Evolutionary conservation across 2,113 vertebrate genomes (phyloP).

Genomic region (Ictidomys tridecemlineatus): DNA sequence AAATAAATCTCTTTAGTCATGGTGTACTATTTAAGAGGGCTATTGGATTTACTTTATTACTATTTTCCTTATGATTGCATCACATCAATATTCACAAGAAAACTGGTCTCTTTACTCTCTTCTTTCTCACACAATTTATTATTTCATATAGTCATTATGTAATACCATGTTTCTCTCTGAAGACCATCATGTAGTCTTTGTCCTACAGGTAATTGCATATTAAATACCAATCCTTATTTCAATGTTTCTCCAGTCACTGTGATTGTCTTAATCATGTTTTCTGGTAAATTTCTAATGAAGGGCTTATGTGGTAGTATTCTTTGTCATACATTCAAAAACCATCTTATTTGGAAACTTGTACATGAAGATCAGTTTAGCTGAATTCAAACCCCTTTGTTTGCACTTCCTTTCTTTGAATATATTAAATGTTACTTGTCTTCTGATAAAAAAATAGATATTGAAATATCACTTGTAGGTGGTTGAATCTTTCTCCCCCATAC

Average conservation of each 20-base stretch:
- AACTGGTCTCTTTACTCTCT: background rate
- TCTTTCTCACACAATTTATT: background rate
- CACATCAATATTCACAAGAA: background rate
- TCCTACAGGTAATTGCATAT: background rate
- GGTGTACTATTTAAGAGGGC: background rate
- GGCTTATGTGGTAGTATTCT: background rate
- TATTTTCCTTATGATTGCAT: background rate
- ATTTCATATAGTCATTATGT: background rate
- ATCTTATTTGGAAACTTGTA: background rate
- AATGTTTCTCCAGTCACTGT: background rate
- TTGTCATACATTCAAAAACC: background rate
- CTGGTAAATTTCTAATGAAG: background rate
- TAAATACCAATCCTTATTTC: background rate
- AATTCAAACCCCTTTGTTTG: background rate
- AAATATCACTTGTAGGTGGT: background rate
- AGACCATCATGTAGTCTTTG: background rate
- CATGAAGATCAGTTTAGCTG: background rate
- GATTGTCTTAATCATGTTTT: background rate
- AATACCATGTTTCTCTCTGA: background rate
- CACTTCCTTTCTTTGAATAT: background rate
- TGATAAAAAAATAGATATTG: background rate
- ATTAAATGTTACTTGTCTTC: slow-evolving; percentile 8
- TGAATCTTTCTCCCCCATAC: background rate
- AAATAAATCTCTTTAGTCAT: background rate
- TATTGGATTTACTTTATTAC: background rate